Evolutionary conservation across 2,888 invertebrate species (phyloP).

Genomic region (Papilio gigon): DNA sequence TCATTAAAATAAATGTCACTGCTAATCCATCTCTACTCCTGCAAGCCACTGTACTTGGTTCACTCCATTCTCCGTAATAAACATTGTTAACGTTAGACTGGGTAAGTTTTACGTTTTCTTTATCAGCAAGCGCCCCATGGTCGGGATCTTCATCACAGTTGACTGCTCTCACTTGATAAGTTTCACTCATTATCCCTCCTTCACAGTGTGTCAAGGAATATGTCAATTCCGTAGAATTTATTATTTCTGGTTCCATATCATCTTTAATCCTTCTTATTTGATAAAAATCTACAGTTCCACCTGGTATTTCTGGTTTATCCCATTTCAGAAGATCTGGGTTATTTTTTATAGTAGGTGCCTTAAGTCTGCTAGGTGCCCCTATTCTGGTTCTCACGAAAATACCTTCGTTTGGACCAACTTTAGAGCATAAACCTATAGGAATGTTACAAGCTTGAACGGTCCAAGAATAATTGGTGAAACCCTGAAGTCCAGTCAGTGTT

Average conservation of each 20-base stretch:
- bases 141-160: conserved; percentile 67
- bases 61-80: conserved; percentile 72
- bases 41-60: conserved; percentile 62
- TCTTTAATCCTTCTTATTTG: conserved; percentile 77
- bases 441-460: conserved; percentile 86
- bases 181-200: conserved; percentile 61
- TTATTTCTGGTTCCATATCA: conserved; percentile 53
- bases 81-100: conserved; percentile 49
- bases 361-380: conserved; percentile 80
- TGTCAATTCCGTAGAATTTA: conserved; percentile 61
- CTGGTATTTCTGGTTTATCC: conserved; percentile 75
- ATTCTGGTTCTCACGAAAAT: conserved; percentile 83
- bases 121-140: conserved; percentile 61
- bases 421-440: conserved; percentile 84
- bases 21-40: conserved; percentile 62
- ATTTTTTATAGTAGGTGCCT: conserved; percentile 58
- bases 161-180: conserved; percentile 72
- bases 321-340: conserved; percentile 71
- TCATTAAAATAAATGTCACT: conserved; percentile 64
- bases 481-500: conserved; percentile 71
- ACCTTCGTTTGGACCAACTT: conserved; percentile 69
- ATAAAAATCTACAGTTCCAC: conserved; percentile 82
- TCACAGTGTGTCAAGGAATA: conserved; percentile 62
- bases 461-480: conserved; percentile 86
- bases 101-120: conserved; percentile 54